These are phyloP conservation scores for Manis pentadactyla DNA, from an alignment of 2,797 vertebrate genomes.

Conservation along the genomic window DNA sequence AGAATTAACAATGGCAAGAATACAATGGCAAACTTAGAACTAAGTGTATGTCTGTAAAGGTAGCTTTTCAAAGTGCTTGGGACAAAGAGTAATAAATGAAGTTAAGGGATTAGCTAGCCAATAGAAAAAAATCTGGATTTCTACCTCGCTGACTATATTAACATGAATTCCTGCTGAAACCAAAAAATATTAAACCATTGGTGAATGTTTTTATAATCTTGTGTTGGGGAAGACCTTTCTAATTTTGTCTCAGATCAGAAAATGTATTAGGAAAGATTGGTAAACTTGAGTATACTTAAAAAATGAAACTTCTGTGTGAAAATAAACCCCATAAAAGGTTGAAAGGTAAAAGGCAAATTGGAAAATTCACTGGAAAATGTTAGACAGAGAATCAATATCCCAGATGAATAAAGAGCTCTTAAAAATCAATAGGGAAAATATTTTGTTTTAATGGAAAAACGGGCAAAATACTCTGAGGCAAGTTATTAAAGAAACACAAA, in stretches of 20 bases:
- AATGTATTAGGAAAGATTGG: conserved; percentile 6
- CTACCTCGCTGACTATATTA: not conserved
- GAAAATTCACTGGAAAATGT: conserved; percentile 68
- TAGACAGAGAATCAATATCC: conserved; percentile 72
- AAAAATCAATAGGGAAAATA: conserved; percentile 72
- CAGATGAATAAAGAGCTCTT: conserved; percentile 67
- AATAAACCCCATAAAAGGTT: conserved; percentile 61
- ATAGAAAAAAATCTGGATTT: not conserved
- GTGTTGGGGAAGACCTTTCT: not conserved
- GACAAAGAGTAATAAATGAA: conserved; percentile 8
- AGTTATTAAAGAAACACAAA: conserved; percentile 55
- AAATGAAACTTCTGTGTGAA: conserved; percentile 63
- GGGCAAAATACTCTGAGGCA: conserved; percentile 50
- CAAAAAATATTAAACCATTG: not conserved
- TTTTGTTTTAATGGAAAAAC: conserved; percentile 72
- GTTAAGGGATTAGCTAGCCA: not conserved
- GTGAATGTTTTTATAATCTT: conserved; percentile 31
- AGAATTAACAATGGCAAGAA: not conserved
- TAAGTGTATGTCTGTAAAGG: not conserved
- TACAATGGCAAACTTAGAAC: not conserved
- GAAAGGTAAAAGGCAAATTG: conserved; percentile 59
- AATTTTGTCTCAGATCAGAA: conserved; percentile 41
- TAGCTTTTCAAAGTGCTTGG: not conserved
- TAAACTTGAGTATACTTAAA: conserved; percentile 43
- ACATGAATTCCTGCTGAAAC: conserved; percentile 41